phyloP scores from a whole-genome alignment of 2,888 invertebrate genomes.

The Hofmannophila pseudospretella region DNA sequence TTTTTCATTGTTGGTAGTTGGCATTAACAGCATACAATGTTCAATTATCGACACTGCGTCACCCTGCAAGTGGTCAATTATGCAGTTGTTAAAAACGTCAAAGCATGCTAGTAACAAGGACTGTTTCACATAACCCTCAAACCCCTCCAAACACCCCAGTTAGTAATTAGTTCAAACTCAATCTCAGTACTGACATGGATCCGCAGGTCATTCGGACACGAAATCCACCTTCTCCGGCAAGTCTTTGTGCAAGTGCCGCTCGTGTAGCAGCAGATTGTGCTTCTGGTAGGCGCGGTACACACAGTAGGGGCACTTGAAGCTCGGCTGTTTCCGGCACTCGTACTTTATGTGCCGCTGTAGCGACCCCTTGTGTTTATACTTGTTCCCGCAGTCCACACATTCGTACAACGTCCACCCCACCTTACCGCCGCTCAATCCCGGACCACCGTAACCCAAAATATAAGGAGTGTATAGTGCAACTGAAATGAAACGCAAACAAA shows the following conservation, averaged over 20 bases:
- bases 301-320: conserved; percentile 84
- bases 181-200: conserved; percentile 63
- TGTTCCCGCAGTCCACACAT: conserved; percentile 87
- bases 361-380: conserved; percentile 89
- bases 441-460: conserved; percentile 73
- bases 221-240: conserved; percentile 75
- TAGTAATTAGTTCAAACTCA: too few relatives aligned
- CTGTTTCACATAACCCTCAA: too few relatives aligned
- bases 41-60: too few relatives aligned
- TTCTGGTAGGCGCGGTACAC: conserved; percentile 83
- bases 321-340: conserved; percentile 85
- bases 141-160: too few relatives aligned
- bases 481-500: conserved; percentile 74
- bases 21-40: too few relatives aligned
- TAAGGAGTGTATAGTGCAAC: conserved; percentile 77
- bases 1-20: too few relatives aligned
- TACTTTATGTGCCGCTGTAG: conserved; percentile 86
- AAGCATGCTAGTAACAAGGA: too few relatives aligned
- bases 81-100: too few relatives aligned
- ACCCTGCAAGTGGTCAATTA: too few relatives aligned
- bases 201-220: conserved; percentile 69
- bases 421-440: conserved; percentile 65
- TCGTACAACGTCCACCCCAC: conserved; percentile 74
- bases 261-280: conserved; percentile 76
- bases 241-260: conserved; percentile 74